A percentile compares a stretch with the other conserved stretches of the same genome.
phyloP scores from a whole-genome alignment of 1,140 invertebrate genomes.

The Hyposmocoma kahamanoa region DNA sequence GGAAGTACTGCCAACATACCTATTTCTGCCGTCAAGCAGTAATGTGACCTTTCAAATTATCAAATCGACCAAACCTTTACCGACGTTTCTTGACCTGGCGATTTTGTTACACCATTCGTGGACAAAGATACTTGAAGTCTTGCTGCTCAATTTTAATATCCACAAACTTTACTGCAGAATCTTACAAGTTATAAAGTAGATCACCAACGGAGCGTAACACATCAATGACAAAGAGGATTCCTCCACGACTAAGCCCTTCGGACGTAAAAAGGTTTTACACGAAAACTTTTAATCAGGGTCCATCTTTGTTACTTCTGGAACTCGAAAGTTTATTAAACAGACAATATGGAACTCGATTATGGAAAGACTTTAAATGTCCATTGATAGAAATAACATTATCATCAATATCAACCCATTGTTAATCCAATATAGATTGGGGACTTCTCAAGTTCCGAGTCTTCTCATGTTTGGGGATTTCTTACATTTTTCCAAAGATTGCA shows the following conservation, averaged over 20 bases:
- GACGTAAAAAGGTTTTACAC: constrained; percentile 44
- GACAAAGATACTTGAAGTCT: no score
- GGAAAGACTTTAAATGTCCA: not conserved
- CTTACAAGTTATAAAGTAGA: no score
- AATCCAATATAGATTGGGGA: no score
- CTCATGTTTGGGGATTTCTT: not conserved
- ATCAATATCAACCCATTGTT: no score
- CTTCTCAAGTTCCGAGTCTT: not conserved
- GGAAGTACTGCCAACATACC: no score
- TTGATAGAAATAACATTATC: not conserved
- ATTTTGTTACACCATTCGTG: no score
- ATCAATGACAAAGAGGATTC: constrained; percentile 44
- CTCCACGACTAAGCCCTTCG: constrained; percentile 33
- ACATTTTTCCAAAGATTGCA: not conserved
- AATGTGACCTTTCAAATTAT: no score
- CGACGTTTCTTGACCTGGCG: no score
- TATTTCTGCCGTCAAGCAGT: no score
- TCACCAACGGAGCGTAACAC: constrained; percentile 9
- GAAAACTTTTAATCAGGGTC: constrained; percentile 50
- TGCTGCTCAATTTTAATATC: no score
- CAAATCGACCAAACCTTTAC: no score
- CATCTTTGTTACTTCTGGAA: constrained; percentile 23
- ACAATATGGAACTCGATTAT: not conserved
- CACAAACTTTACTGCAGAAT: no score
- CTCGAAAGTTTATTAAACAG: constrained; percentile 9